Evolutionary conservation across 2,888 invertebrate genomes (phyloP), one percentile per base, ranked within the genome.

Genomic region (Eucriotettix oculatus): DNA sequence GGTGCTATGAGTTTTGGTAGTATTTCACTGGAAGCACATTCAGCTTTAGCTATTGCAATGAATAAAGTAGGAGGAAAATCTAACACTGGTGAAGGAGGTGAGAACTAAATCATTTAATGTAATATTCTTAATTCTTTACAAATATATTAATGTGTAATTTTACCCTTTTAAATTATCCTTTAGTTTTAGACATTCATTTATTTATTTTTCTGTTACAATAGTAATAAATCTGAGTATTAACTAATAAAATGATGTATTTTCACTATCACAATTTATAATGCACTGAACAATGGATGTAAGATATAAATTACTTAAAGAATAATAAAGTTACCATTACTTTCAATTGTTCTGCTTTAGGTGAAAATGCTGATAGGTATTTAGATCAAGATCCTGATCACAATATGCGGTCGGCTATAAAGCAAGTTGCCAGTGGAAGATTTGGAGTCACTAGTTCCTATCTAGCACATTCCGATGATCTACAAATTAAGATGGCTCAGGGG

Each of bases 401-500:
- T 75, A 85, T 82, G 66, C 82, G 97, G 12, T 98, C 98, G 0
- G 88, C 97, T 10, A 99, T 99, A 71, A 99, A 99, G 73, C 99
- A 99, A 79, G 95, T 99, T 16, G 99, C 99, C 10, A 96, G 96
- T 10, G 99, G 98, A 10, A 83, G 99, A 57, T 99, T 99, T 76
- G 98, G 99, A 10, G 99, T 99, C 7, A 99, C 97, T 0, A 94
- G 96, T 14, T 89, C 95, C 0, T 99, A 99, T 73, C 75, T 99
- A 66, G 95, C 97, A 10, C 93, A 98, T 75, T 92, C 98, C 0
- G 98, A 99, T 74, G 98, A 99, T 73, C 74, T 99, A 66, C 99
- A 99, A 76, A 99, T 99, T 71, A 99, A 99, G 78, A 99, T 99
- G 98, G 98, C 99, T 10, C 95, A 99, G 76, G 97, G 98, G 1